Conservation (phyloP, 92 coral and sea anemone species). For the Bergia puertoricense region DNA sequence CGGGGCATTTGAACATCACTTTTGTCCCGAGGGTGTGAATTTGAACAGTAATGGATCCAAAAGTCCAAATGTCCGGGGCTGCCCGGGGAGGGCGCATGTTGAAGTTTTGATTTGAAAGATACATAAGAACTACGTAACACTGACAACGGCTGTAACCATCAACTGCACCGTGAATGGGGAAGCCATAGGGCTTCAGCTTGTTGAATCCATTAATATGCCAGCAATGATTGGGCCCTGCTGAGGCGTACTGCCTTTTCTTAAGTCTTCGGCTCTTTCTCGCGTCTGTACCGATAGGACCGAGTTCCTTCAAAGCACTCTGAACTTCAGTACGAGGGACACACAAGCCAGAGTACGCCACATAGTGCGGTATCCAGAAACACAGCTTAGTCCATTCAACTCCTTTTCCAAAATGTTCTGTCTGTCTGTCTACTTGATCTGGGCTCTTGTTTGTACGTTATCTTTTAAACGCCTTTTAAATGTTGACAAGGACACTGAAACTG, state of each 20-base stretch:
- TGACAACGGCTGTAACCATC: too few relatives aligned
- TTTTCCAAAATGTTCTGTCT: constrained; percentile 27
- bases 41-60: too few relatives aligned
- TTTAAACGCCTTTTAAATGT: constrained; percentile 57
- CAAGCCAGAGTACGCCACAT: constrained; percentile 70
- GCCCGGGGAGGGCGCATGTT: too few relatives aligned
- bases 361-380: constrained; percentile 53
- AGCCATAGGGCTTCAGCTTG: constrained; percentile 48
- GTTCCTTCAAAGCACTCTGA: constrained; percentile 54
- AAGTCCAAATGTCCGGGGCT: too few relatives aligned
- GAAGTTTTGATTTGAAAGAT: too few relatives aligned
- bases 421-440: constrained; percentile 34
- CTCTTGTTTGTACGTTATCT: constrained; percentile 32
- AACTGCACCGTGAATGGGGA: constrained; percentile 39
- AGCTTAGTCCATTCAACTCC: constrained; percentile 66
- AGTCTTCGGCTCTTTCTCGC: constrained; percentile 55
- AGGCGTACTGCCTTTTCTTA: constrained; percentile 53
- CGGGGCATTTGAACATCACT: too few relatives aligned
- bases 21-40: too few relatives aligned
- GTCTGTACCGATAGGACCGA: constrained; percentile 57
- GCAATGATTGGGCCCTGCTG: constrained; percentile 52
- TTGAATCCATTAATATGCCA: constrained; percentile 31
- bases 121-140: too few relatives aligned
- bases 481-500: constrained; percentile 53
- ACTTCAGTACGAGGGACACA: constrained; percentile 60